These are phyloP conservation scores for Pentamera pediparva DNA, from an alignment of 53 echinoderm and acorn worm species.

Conservation along the genomic window DNA sequence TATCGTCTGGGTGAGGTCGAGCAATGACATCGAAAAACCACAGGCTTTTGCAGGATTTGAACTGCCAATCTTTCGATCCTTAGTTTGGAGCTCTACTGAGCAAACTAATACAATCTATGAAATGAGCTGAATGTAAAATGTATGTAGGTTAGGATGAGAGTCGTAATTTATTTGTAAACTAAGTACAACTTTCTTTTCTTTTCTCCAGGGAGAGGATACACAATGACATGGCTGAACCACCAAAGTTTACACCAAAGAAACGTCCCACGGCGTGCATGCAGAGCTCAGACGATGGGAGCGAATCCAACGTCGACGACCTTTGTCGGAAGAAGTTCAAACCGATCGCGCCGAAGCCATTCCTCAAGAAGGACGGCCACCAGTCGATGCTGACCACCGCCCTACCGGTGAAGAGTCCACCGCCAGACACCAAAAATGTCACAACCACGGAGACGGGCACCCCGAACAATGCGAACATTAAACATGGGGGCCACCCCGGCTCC, in stretches of 20 bases:
- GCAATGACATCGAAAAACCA: too few species aligned
- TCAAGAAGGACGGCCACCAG: conserved; percentile 92
- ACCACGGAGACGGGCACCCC: background rate
- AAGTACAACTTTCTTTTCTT: background rate
- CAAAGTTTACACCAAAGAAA: conserved; percentile 38
- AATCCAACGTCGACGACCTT: conserved; percentile 71
- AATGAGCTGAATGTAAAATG: too few species aligned
- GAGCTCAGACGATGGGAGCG: conserved; percentile 46
- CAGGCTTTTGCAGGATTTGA: too few species aligned
- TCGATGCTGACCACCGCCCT: conserved; percentile 72
- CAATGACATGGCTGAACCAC: conserved; percentile 33
- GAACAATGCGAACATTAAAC: background rate
- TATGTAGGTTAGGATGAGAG: too few species aligned
- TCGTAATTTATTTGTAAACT: too few species aligned
- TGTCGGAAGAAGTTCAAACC: conserved; percentile 99
- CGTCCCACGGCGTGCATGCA: conserved; percentile 27
- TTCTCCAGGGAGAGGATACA: background rate
- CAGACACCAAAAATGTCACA: conserved; percentile 16
- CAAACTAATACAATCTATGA: too few species aligned
- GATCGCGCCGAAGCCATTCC: conserved; percentile 91
- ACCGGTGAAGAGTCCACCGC: conserved; percentile 54
- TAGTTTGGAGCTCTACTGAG: too few species aligned
- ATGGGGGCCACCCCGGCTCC: background rate
- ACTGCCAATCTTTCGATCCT: too few species aligned
- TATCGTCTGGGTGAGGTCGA: too few species aligned